phyloP scores from a whole-genome alignment of 2,113 vertebrate genomes.

The Bubalus kerabau region DNA sequence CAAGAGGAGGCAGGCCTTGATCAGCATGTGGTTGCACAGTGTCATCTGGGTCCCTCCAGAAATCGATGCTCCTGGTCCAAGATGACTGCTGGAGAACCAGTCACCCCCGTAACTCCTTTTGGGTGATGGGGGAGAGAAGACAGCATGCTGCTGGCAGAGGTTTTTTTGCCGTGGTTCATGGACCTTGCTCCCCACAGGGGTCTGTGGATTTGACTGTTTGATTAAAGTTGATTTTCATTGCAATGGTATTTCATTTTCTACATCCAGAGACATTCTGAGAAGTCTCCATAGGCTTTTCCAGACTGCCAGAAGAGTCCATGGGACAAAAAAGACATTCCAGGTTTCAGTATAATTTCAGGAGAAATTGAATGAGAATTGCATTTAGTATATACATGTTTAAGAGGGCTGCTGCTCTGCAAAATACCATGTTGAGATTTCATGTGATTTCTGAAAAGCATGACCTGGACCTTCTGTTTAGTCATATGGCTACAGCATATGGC shows the following conservation, averaged over 20 bases:
- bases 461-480: background rate
- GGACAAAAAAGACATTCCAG: background rate
- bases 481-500: background rate
- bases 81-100: background rate
- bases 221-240: background rate
- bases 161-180: background rate
- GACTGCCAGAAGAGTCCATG: background rate
- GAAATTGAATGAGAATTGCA: background rate
- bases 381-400: background rate
- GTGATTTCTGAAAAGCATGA: background rate
- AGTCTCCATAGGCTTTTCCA: background rate
- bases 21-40: background rate
- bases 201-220: background rate
- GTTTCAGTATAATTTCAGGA: background rate
- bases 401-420: background rate
- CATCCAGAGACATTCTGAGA: background rate
- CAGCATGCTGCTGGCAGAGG: background rate
- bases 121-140: background rate
- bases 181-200: background rate
- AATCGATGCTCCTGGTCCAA: background rate
- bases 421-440: background rate
- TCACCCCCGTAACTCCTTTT: background rate
- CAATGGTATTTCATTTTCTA: background rate
- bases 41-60: background rate
- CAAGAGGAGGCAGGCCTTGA: background rate